A percentile compares a stretch with the other conserved stretches of the same genome.
phyloP scores from a whole-genome alignment of 2,797 vertebrate species.

The Peromyscus melanophrys region DNA sequence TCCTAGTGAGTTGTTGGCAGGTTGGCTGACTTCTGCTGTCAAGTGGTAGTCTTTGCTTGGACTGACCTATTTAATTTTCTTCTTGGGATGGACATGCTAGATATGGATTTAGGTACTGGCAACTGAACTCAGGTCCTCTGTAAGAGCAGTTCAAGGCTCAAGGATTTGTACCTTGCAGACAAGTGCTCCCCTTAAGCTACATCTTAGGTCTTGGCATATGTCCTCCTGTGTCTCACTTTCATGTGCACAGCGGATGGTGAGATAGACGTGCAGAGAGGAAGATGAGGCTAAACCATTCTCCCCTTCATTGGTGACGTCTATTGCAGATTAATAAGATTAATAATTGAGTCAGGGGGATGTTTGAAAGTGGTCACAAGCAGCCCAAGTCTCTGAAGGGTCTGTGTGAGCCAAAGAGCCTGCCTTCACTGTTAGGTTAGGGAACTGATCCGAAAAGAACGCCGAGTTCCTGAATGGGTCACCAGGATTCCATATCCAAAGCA shows the following conservation, averaged over 20 bases:
- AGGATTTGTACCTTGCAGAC: background rate
- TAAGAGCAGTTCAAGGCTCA: no score
- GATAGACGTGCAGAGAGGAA: background rate
- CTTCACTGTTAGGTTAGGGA: background rate
- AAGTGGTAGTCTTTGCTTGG: background rate
- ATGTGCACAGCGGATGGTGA: background rate
- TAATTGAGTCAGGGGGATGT: background rate
- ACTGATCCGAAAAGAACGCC: background rate
- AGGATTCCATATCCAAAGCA: constrained; percentile 14
- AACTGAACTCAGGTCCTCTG: no score
- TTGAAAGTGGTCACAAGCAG: background rate
- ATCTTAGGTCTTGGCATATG: no score
- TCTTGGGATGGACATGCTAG: background rate
- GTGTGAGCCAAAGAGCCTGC: background rate
- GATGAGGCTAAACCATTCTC: background rate
- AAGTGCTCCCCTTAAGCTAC: no score
- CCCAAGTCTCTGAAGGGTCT: background rate
- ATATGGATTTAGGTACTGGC: background rate
- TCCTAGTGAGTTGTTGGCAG: background rate
- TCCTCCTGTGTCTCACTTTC: background rate
- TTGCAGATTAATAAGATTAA: constrained; percentile 23
- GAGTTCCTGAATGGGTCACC: background rate
- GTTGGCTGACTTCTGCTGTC: background rate
- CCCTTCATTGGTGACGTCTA: background rate
- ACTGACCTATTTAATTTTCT: background rate